phyloP scores from a whole-genome alignment of 1,140 invertebrate species.

The Drosophila takahashii region DNA sequence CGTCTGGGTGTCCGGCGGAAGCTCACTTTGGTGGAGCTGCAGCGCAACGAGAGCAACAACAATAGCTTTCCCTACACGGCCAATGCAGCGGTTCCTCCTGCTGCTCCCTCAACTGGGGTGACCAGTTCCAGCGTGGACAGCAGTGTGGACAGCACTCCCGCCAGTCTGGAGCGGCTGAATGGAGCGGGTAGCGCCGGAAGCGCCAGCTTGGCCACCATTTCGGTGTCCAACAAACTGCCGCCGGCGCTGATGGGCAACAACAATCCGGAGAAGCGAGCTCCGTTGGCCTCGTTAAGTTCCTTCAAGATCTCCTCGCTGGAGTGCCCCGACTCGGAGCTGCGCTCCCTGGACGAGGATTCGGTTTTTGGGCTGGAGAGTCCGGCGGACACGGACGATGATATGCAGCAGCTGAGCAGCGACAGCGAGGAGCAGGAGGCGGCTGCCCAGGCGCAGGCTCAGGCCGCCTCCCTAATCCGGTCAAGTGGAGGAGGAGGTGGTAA shows the following conservation, averaged over 20 bases:
- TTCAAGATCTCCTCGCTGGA: conserved; percentile 89
- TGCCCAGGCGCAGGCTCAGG: conserved; percentile 13
- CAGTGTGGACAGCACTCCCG: conserved; percentile 77
- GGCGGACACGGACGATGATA: conserved; percentile 90
- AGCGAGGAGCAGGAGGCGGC: conserved; percentile 86
- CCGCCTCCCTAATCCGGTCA: conserved; percentile 3
- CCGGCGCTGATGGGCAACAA: conserved; percentile 31
- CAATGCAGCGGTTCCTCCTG: conserved; percentile 46
- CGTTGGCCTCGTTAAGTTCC: conserved; percentile 91
- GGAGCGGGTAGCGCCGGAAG: conserved; percentile 41
- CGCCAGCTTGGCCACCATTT: conserved; percentile 67
- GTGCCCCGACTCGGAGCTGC: conserved; percentile 87
- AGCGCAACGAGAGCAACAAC: conserved; percentile 69
- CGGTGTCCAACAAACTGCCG: conserved; percentile 54
- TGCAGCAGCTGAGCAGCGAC: conserved; percentile 92
- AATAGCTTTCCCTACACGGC: conserved; percentile 68
- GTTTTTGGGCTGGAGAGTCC: conserved; percentile 87
- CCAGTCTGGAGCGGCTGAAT: conserved; percentile 74
- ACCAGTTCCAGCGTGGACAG: conserved; percentile 76
- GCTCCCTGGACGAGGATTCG: conserved; percentile 90
- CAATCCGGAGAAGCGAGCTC: conserved; percentile 86
- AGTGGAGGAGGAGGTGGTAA: background rate
- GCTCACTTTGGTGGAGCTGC: conserved; percentile 72
- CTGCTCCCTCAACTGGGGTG: conserved; percentile 1
- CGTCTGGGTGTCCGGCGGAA: conserved; percentile 73